Percentiles rank a stretch among this genome's conserved stretches.
Conservation (phyloP, 2,797 vertebrate species). For the Sebastes baramenuke region DNA sequence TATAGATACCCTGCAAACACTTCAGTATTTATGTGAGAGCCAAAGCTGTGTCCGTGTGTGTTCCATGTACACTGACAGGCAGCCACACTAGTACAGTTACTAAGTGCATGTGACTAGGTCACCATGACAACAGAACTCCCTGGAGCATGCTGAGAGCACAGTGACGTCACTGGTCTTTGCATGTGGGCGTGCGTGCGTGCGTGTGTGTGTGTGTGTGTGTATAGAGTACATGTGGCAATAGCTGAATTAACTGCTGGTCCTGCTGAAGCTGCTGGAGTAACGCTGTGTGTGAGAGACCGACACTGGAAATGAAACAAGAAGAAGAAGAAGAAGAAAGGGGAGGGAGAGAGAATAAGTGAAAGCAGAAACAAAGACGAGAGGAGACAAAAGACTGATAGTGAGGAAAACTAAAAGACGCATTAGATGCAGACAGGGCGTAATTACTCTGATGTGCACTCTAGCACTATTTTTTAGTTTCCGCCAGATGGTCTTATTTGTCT, state of each 20-base stretch:
- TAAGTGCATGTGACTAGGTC: conserved; percentile 70
- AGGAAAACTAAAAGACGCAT: conserved; percentile 18
- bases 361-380: neutral
- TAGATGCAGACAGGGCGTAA: neutral
- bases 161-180: conserved; percentile 59
- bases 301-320: neutral
- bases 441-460: conserved; percentile 2
- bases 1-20: neutral
- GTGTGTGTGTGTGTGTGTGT: neutral
- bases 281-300: neutral
- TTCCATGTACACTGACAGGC: conserved; percentile 22
- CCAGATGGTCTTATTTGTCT: conserved; percentile 30
- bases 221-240: conserved; percentile 11
- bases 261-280: conserved; percentile 7
- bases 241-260: conserved; percentile 8
- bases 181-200: neutral
- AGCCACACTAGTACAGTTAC: conserved; percentile 60
- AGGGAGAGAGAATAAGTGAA: neutral
- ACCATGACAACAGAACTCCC: conserved; percentile 80
- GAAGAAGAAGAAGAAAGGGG: neutral
- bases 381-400: conserved; percentile 9
- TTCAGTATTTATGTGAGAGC: neutral
- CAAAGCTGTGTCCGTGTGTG: neutral
- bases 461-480: conserved; percentile 14
- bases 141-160: conserved; percentile 64